Evolutionary conservation across 2,888 invertebrate species (phyloP).

Genomic region (Chloroclysta siterata): DNA sequence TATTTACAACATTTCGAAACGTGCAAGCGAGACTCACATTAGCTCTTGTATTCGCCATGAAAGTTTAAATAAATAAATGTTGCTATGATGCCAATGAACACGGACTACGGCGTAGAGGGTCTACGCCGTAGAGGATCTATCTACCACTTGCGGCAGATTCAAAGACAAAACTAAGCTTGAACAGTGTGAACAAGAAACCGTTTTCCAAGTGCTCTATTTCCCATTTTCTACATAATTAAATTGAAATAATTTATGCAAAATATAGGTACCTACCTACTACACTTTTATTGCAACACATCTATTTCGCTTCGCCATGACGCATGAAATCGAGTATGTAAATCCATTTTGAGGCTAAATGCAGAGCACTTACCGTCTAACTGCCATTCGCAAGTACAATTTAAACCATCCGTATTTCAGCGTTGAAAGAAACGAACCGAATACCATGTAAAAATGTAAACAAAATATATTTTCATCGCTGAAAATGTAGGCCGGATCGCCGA

Average conservation of each 20-base stretch:
- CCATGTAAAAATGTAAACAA: slow-evolving; percentile 37
- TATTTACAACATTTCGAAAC: no score
- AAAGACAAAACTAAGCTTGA: no score
- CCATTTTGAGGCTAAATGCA: slow-evolving; percentile 32
- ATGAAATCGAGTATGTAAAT: slow-evolving; percentile 21
- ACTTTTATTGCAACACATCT: slow-evolving; percentile 6
- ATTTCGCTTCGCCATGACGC: slow-evolving; percentile 17
- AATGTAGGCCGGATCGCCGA: slow-evolving; percentile 52
- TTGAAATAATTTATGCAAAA: no score
- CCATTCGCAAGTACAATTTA: slow-evolving; percentile 33
- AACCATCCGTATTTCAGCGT: slow-evolving; percentile 28
- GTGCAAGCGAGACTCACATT: no score
- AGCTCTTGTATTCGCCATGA: no score
- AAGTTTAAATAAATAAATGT: no score
- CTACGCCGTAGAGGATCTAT: neutral
- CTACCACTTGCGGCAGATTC: no score
- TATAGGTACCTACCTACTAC: neutral
- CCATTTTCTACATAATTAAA: no score
- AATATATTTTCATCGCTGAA: slow-evolving; percentile 32
- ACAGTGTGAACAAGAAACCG: no score
- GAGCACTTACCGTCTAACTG: slow-evolving; percentile 34
- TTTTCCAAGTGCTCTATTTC: no score
- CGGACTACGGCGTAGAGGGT: neutral
- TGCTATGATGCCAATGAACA: neutral
- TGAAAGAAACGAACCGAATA: slow-evolving; percentile 39